phyloP scores from a whole-genome alignment of 2,888 invertebrate genomes.

The Xylota segnis region DNA sequence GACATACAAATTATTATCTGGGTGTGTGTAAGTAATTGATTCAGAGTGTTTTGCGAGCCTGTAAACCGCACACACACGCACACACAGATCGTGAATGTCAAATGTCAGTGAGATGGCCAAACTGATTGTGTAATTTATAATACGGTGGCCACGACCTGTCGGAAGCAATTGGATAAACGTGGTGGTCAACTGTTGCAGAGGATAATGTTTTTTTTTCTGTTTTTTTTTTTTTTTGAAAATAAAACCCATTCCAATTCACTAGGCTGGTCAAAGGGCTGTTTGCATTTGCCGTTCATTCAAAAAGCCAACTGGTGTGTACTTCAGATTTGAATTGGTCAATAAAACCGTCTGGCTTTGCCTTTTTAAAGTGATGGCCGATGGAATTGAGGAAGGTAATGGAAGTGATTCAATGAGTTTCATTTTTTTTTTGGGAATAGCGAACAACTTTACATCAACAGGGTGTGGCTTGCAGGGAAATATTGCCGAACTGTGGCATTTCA shows the following conservation, averaged over 20 bases:
- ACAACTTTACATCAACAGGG: too few relatives aligned
- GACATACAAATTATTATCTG: slow-evolving; percentile 32
- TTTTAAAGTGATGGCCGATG: slow-evolving; percentile 4
- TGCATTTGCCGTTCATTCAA: slow-evolving; percentile 15
- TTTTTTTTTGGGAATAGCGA: too few relatives aligned
- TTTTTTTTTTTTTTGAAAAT: slow-evolving; percentile 30
- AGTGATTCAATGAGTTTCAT: background rate
- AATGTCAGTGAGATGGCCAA: slow-evolving; percentile 45
- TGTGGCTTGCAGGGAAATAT: too few relatives aligned
- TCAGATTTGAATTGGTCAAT: slow-evolving; percentile 49
- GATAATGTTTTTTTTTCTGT: slow-evolving; percentile 7
- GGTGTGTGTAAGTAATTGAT: slow-evolving; percentile 47
- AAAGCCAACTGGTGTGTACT: slow-evolving; percentile 13
- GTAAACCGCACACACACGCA: slow-evolving; percentile 9
- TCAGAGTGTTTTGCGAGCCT: slow-evolving; percentile 7
- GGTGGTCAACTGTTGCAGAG: slow-evolving; percentile 31
- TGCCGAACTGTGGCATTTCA: too few relatives aligned
- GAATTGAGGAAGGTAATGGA: background rate
- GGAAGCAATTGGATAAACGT: slow-evolving; percentile 59
- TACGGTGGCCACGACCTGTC: slow-evolving; percentile 53
- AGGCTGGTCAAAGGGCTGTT: slow-evolving; percentile 34
- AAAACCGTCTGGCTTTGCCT: background rate
- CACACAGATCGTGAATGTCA: slow-evolving; percentile 36
- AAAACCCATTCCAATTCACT: slow-evolving; percentile 45
- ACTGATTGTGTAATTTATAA: slow-evolving; percentile 57